Conservation (phyloP, 2,888 invertebrate species). For the Patella caerulea region DNA sequence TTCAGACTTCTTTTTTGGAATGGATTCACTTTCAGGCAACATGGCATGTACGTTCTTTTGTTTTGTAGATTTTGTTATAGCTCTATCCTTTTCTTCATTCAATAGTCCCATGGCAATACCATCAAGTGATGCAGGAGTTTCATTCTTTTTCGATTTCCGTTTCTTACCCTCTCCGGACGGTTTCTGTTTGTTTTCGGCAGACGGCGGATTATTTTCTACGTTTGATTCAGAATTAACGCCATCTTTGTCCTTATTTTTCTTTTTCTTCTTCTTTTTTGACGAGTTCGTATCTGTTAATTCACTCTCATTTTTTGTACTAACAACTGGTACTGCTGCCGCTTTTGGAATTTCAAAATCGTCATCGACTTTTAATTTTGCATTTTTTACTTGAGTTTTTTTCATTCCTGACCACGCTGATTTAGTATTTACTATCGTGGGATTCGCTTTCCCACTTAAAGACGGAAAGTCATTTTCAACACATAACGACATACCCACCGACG, state of each 20-base stretch:
- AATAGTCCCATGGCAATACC: slow-evolving; percentile 22
- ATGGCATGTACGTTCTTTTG: background rate
- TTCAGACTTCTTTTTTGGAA: no score
- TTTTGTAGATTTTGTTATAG: background rate
- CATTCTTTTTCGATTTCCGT: slow-evolving; percentile 31
- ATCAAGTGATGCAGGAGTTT: slow-evolving; percentile 17
- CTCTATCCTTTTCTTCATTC: background rate
- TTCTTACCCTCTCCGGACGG: slow-evolving; percentile 20
- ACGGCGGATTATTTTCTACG: slow-evolving; percentile 16
- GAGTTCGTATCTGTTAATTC: slow-evolving; percentile 40
- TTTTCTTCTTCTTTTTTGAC: slow-evolving; percentile 65
- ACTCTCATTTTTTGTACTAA: slow-evolving; percentile 24
- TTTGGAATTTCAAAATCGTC: background rate
- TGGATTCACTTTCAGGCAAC: background rate
- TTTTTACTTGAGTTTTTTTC: slow-evolving; percentile 28
- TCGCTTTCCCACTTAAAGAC: background rate
- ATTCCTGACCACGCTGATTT: background rate
- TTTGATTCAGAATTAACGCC: slow-evolving; percentile 23
- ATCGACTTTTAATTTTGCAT: slow-evolving; percentile 17
- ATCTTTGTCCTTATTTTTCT: slow-evolving; percentile 42
- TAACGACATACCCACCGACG: slow-evolving; percentile 20
- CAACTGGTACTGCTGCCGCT: slow-evolving; percentile 5
- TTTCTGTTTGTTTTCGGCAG: slow-evolving; percentile 1
- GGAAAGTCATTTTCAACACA: slow-evolving; percentile 34
- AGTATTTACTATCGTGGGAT: background rate